Conservation (phyloP, 2,888 invertebrate species). For the Chymomyza procnemis region DNA sequence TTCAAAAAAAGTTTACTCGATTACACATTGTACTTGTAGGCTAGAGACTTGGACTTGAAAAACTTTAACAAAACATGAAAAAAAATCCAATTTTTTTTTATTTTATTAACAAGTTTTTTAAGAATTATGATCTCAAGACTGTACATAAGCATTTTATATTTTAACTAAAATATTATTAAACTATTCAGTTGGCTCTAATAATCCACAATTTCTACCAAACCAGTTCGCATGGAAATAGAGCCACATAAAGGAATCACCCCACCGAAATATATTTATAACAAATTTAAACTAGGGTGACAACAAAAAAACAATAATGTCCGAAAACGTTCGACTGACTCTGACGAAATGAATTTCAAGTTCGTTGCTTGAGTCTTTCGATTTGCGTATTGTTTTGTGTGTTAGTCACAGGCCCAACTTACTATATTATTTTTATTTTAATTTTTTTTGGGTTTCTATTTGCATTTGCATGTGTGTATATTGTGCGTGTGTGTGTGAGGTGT, state of each 20-base stretch:
- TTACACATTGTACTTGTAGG: no score
- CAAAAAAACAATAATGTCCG: neutral
- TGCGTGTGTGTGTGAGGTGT: slow-evolving; percentile 2
- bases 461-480: slow-evolving; percentile 6
- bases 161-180: no score
- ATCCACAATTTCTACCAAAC: no score
- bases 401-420: slow-evolving; percentile 51
- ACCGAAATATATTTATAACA: neutral
- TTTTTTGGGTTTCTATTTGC: slow-evolving; percentile 35
- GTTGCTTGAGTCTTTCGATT: slow-evolving; percentile 67
- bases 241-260: neutral
- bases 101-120: no score
- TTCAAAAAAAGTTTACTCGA: no score
- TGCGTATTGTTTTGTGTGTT: slow-evolving; percentile 48
- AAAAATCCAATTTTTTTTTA: no score
- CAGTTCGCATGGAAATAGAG: no score
- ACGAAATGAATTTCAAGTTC: slow-evolving; percentile 69
- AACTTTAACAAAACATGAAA: no score
- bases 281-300: neutral
- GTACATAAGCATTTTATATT: no score
- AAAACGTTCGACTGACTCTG: slow-evolving; percentile 25
- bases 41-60: no score
- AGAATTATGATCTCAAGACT: no score
- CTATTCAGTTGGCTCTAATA: no score
- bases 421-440: slow-evolving; percentile 1